These are phyloP conservation scores for Elaphurus davidianus DNA, from an alignment of 2,113 vertebrate genomes.

Conservation along the genomic window DNA sequence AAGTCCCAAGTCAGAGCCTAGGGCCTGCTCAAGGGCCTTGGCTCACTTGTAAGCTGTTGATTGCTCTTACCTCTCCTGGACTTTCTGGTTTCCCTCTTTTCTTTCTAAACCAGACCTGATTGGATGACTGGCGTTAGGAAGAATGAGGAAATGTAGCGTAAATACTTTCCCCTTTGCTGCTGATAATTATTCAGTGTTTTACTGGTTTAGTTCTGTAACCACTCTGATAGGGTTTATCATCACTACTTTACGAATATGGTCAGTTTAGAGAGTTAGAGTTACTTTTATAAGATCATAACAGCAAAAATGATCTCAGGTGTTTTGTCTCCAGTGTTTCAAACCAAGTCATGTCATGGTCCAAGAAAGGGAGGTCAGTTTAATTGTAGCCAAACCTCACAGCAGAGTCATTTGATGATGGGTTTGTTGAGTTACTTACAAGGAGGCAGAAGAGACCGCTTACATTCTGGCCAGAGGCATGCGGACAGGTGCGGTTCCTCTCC, in stretches of 20 bases:
- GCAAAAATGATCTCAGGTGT: not conserved
- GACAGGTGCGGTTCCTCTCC: not conserved
- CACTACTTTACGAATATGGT: not conserved
- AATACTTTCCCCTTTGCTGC: not conserved
- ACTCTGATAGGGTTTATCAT: not conserved
- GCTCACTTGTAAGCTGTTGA: not conserved
- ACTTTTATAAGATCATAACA: not conserved
- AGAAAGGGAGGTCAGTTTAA: not conserved
- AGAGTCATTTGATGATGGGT: not conserved
- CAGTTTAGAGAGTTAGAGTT: not conserved
- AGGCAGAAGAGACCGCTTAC: not conserved
- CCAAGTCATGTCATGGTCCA: not conserved
- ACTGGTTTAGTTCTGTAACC: not conserved
- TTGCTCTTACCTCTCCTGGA: not conserved
- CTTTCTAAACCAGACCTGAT: not conserved
- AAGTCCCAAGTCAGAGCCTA: not conserved
- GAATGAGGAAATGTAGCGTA: not conserved
- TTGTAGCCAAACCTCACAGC: not conserved
- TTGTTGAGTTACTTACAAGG: not conserved
- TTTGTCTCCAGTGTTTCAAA: not conserved
- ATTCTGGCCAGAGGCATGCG: not conserved
- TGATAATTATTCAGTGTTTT: not conserved
- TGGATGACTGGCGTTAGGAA: not conserved
- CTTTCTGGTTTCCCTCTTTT: not conserved
- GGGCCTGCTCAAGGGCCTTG: not conserved